phyloP scores from a whole-genome alignment of 1,140 invertebrate species.

The Lanistes nyassanus region DNA sequence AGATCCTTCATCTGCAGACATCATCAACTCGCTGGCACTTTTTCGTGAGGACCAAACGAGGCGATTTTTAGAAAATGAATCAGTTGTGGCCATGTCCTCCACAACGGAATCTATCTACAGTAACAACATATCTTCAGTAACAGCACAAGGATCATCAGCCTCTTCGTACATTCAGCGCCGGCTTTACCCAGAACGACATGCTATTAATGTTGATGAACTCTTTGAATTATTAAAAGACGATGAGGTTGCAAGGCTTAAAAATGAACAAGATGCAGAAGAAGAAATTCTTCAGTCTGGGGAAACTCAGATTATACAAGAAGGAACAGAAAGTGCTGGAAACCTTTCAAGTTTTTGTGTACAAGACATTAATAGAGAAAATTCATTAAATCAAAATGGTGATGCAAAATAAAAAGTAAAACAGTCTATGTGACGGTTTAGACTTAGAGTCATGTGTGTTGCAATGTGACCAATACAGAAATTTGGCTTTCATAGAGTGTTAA shows the following conservation, averaged over 20 bases:
- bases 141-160: not conserved
- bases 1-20: constrained; percentile 14
- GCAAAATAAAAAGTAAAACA: no score
- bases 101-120: no score
- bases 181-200: constrained; percentile 16
- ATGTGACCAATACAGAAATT: no score
- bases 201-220: constrained; percentile 17
- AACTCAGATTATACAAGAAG: no score
- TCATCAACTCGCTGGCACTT: constrained; percentile 15
- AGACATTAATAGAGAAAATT: no score
- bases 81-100: not conserved
- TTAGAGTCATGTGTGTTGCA: no score
- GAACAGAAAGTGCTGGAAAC: no score
- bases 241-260: constrained; percentile 12
- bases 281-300: not conserved
- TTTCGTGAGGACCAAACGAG: constrained; percentile 20
- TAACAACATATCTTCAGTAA: not conserved
- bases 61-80: not conserved
- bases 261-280: constrained; percentile 1
- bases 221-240: constrained; percentile 23
- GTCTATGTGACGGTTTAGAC: no score
- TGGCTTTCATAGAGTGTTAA: no score
- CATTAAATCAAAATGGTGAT: no score
- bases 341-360: no score
- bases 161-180: constrained; percentile 8